Evolutionary conservation across 2,113 vertebrate species (phyloP).

Genomic region (Malurus cyaneus): DNA sequence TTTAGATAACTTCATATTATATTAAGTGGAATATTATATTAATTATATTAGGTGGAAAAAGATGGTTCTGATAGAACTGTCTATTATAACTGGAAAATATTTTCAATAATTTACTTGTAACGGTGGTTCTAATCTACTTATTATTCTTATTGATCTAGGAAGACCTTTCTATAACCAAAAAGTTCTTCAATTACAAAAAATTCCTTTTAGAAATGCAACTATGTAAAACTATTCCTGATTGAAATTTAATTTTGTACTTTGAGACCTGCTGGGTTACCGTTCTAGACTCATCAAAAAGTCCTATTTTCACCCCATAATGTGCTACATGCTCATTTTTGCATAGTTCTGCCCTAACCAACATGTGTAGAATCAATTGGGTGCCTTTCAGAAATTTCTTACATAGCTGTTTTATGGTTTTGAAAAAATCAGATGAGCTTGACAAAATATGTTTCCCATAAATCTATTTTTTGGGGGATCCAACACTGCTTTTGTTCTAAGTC

Average conservation of each 20-base stretch:
- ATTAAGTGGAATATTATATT: background rate
- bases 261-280: background rate
- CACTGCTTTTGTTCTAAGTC: background rate
- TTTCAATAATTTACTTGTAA: background rate
- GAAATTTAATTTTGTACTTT: background rate
- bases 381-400: background rate
- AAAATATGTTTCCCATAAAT: background rate
- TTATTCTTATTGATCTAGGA: background rate
- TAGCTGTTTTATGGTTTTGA: background rate
- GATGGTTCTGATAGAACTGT: background rate
- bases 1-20: background rate
- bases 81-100: background rate
- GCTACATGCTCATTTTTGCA: background rate
- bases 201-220: background rate
- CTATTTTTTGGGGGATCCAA: background rate
- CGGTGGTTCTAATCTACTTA: background rate
- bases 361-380: background rate
- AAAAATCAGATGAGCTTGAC: background rate
- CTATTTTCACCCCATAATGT: background rate
- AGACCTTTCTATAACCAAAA: background rate
- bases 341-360: background rate
- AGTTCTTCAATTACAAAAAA: background rate
- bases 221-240: background rate
- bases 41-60: background rate
- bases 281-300: background rate